phyloP scores from a whole-genome alignment of 2,888 invertebrate species.

The Hirtodrosophila alboralis region DNA sequence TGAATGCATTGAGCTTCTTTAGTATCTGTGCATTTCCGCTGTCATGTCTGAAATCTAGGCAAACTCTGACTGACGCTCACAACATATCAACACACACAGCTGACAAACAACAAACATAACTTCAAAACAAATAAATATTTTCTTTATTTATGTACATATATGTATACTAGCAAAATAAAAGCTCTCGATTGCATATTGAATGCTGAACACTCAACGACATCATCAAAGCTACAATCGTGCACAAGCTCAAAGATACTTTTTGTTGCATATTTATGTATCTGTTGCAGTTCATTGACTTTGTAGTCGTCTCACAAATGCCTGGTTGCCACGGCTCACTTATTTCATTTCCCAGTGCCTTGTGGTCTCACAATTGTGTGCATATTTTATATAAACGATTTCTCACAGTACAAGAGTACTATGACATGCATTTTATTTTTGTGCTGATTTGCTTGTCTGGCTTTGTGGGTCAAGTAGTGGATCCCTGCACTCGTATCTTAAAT shows the following conservation, averaged over 20 bases:
- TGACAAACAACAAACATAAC: constrained; percentile 22
- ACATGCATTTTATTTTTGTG: constrained; percentile 60
- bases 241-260: constrained; percentile 36
- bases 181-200: constrained; percentile 13
- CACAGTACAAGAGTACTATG: constrained; percentile 41
- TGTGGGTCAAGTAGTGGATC: constrained; percentile 70
- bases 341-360: constrained; percentile 63
- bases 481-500: constrained; percentile 23
- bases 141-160: constrained; percentile 35
- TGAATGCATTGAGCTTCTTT: constrained; percentile 18
- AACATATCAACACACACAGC: constrained; percentile 1
- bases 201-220: constrained; percentile 28
- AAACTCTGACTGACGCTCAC: constrained; percentile 10
- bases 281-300: constrained; percentile 55
- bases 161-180: constrained; percentile 22
- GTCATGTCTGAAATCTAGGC: constrained; percentile 18
- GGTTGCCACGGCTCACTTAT: constrained; percentile 68
- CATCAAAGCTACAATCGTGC: constrained; percentile 50
- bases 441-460: constrained; percentile 63
- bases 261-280: constrained; percentile 26
- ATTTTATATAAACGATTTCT: constrained; percentile 62
- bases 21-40: constrained; percentile 31
- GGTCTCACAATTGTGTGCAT: constrained; percentile 68
- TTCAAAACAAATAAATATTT: constrained; percentile 21
- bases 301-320: constrained; percentile 25